Evolutionary conservation across 2,888 invertebrate genomes (phyloP), one percentile per base, ranked within the genome.

Genomic region (Sinodicranocentrus sp.): DNA sequence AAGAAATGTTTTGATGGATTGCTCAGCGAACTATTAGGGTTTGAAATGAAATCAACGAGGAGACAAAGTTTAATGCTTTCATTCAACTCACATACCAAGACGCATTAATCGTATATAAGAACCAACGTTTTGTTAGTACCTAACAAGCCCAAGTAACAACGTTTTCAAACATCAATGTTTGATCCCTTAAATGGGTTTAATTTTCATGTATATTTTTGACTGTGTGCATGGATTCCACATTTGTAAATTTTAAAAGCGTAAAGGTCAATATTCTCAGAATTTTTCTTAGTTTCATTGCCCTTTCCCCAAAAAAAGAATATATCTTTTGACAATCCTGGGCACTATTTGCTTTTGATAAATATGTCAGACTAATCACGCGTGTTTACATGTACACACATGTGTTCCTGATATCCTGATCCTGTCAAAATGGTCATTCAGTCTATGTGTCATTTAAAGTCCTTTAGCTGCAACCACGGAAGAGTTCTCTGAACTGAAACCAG

Each of bases 191-290:
- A 26, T 61, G 25, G 25, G 13, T 28, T 43, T 44, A 25, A n/a
- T n/a, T n/a, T 25, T 48, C 17, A 44, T n/a, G 13, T 67, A 23
- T 28, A 70, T 70, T 70, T 28, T 23, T 68, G 44, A 21, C 6
- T 15, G n/a, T 52, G 23, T 8, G n/a, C n/a, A n/a, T n/a, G n/a
- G n/a, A n/a, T 44, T 23, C 54, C 54, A 19, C 28, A 59, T 61
- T 23, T 63, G 48, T 17, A 17, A 39, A 65, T 65, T 65, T 63
- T 65, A 21, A 39, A 44, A 52, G 44, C 39, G n/a, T 8, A 71
- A 48, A 79, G 79, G 79, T 79, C 79, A 79, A 79, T 71, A 79
- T 71, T 71, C 79, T 79, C 28, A 48, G 63, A 61, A 59, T 44
- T 59, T 70, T 43, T 70, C 54, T 48, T 5, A 39, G 57, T 48